Conservation (phyloP, 2,113 vertebrate genomes). For the Toxostoma redivivum region DNA sequence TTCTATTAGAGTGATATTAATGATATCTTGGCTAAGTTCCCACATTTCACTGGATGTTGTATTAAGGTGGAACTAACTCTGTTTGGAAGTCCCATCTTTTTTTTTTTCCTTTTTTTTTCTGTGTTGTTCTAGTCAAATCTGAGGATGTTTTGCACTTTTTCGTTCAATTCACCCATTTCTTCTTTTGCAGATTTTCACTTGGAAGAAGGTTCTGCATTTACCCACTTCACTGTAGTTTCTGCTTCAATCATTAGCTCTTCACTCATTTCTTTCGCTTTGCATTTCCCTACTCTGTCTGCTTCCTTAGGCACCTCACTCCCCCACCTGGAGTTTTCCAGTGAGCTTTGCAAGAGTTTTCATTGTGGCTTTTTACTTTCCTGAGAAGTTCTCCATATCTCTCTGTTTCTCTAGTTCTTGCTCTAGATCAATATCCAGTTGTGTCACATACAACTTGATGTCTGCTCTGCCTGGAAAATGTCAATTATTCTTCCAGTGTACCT, state of each 20-base stretch:
- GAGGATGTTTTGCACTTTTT: neutral
- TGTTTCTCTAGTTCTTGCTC: neutral
- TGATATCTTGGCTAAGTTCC: neutral
- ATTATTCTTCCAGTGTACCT: neutral
- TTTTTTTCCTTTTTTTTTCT: neutral
- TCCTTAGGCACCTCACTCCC: neutral
- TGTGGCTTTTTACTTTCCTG: neutral
- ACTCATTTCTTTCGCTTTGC: neutral
- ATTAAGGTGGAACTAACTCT: neutral
- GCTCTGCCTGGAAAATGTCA: neutral
- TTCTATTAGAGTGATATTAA: neutral
- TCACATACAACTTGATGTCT: neutral
- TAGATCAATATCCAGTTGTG: neutral
- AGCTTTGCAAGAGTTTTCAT: neutral
- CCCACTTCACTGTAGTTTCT: neutral
- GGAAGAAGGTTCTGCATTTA: neutral
- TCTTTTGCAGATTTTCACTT: neutral
- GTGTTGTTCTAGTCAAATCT: neutral
- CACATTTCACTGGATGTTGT: neutral
- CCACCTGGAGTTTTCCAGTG: neutral
- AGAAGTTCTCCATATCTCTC: neutral
- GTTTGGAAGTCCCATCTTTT: neutral
- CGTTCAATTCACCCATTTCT: neutral
- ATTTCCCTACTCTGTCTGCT: neutral
- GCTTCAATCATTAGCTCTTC: neutral